Conservation (phyloP, 2,888 invertebrate species). For the Noctua janthina region DNA sequence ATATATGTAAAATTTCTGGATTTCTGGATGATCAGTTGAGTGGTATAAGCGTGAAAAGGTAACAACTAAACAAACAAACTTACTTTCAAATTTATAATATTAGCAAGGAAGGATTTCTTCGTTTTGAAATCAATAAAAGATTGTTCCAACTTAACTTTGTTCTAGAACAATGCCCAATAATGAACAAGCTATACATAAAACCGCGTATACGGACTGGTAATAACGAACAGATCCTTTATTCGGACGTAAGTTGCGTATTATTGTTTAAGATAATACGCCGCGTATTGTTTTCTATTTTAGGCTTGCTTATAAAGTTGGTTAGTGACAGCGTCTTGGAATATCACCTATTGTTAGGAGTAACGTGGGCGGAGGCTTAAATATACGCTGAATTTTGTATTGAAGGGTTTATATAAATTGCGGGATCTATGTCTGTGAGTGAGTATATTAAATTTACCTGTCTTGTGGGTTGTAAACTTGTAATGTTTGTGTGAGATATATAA, state of each 20-base stretch:
- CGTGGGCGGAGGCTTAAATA: constrained; percentile 59
- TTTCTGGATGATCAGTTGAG: too few relatives aligned
- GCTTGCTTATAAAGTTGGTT: constrained; percentile 49
- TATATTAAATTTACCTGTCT: constrained; percentile 21
- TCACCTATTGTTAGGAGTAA: constrained; percentile 55
- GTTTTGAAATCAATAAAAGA: too few relatives aligned
- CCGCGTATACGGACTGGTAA: constrained; percentile 42
- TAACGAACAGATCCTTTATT: constrained; percentile 60
- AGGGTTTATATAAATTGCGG: constrained; percentile 35
- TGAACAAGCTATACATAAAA: constrained; percentile 21
- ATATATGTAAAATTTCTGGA: too few relatives aligned
- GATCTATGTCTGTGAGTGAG: constrained; percentile 22
- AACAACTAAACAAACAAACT: too few relatives aligned
- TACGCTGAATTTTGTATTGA: constrained; percentile 48
- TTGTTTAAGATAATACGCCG: constrained; percentile 58
- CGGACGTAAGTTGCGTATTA: constrained; percentile 58
- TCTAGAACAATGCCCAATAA: constrained; percentile 39
- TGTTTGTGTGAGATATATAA: neutral
- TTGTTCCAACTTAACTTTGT: too few relatives aligned
- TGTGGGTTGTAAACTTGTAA: neutral
- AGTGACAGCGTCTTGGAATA: constrained; percentile 58
- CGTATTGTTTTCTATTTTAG: constrained; percentile 65
- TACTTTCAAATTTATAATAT: too few relatives aligned
- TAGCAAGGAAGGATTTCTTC: too few relatives aligned
- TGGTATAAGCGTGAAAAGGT: too few relatives aligned